Evolutionary conservation across 30 jellyfish, hydroid and myxozoan species (phyloP).

Genomic region (Hydractinia symbiolongicarpus): DNA sequence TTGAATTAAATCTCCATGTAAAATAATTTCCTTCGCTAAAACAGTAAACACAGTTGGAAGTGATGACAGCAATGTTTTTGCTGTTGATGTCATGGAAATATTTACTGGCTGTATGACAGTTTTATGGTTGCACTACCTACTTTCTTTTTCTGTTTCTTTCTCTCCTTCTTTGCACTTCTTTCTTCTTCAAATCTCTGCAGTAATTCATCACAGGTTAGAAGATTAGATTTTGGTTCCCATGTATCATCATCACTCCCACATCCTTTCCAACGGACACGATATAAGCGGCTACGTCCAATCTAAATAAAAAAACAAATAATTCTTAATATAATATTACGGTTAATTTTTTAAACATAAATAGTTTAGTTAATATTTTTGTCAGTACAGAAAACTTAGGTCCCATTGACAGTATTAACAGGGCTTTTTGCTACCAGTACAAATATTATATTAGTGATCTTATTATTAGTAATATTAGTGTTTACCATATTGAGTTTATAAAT

Average conservation of each 20-base stretch:
- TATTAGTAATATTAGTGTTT: too few species aligned
- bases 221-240: conserved; percentile 79
- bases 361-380: background rate
- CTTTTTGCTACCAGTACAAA: too few species aligned
- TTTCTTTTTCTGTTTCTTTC: background rate
- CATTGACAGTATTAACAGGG: background rate
- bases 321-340: background rate
- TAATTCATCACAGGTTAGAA: conserved; percentile 53
- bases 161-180: conserved; percentile 13
- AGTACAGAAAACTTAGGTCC: background rate
- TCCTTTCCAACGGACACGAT: conserved; percentile 80
- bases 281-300: conserved; percentile 27
- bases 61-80: too few species aligned
- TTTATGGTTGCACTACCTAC: too few species aligned
- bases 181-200: conserved; percentile 47
- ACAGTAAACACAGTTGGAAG: too few species aligned
- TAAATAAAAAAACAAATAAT: background rate
- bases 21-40: too few species aligned
- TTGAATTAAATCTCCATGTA: too few species aligned
- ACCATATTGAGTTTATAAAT: too few species aligned
- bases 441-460: too few species aligned
- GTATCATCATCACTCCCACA: conserved; percentile 75
- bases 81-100: too few species aligned
- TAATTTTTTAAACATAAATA: background rate
- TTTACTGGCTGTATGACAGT: too few species aligned